phyloP scores from a whole-genome alignment of 2,113 vertebrate genomes.

The Oxyruncus cristatus region DNA sequence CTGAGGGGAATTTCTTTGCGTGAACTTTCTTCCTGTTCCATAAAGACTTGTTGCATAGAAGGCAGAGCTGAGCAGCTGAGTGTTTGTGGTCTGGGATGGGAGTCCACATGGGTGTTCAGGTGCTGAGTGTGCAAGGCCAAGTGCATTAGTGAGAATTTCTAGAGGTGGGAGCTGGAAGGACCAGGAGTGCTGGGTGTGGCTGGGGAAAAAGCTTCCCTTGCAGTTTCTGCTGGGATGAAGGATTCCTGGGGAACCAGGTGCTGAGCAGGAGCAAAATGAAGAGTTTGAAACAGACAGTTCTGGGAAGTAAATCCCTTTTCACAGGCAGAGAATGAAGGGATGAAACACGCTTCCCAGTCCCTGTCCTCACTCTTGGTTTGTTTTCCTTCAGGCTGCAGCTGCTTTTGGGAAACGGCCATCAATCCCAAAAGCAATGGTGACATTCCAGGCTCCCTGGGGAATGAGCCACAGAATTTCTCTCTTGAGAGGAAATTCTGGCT shows the following conservation, averaged over 20 bases:
- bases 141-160: background rate
- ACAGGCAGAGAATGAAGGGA: background rate
- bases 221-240: background rate
- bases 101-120: background rate
- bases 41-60: background rate
- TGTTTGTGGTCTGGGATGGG: background rate
- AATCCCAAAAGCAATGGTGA: background rate
- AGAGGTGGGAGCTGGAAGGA: background rate
- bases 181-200: fast-evolving
- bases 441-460: background rate
- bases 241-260: background rate
- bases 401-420: background rate
- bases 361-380: background rate
- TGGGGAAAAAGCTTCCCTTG: background rate
- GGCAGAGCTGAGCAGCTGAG: background rate
- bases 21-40: background rate
- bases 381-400: background rate
- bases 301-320: background rate
- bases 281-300: background rate
- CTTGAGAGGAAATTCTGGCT: no score
- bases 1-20: background rate
- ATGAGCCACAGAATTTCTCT: no score
- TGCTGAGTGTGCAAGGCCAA: background rate
- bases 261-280: background rate
- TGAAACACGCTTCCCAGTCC: background rate